phyloP scores from a whole-genome alignment of 2,888 invertebrate genomes.

The Rhynchonema sp. region DNA sequence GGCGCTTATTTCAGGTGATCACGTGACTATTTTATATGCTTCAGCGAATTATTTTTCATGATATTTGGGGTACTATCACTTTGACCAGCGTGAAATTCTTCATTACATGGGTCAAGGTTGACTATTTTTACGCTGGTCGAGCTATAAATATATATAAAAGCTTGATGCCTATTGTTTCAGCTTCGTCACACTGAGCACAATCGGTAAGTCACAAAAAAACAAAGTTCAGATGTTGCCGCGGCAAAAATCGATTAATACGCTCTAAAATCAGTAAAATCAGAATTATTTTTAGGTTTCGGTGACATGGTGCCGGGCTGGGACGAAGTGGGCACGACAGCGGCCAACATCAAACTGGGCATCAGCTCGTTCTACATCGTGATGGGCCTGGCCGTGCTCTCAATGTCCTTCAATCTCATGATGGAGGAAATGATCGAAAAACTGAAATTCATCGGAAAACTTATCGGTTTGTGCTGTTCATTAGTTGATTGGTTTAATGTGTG shows the following conservation, averaged over 20 bases:
- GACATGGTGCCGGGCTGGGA: conserved; percentile 9
- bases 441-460: conserved; percentile 5
- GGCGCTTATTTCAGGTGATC: conserved; percentile 10
- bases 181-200: conserved; percentile 9
- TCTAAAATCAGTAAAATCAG: too few species aligned
- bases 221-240: too few species aligned
- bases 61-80: too few species aligned
- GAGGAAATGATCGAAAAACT: conserved; percentile 10
- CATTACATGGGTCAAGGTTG: too few species aligned
- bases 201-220: too few species aligned
- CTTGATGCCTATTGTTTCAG: too few species aligned
- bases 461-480: too few species aligned
- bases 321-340: conserved; percentile 5
- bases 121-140: too few species aligned
- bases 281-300: conserved; percentile 10
- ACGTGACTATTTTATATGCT: background rate
- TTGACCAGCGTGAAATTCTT: too few species aligned
- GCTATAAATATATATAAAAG: too few species aligned
- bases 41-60: background rate
- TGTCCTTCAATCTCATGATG: conserved; percentile 11
- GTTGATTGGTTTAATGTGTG: too few species aligned
- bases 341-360: conserved; percentile 6
- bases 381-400: conserved; percentile 10
- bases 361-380: conserved; percentile 8
- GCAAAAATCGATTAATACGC: too few species aligned